Conservation (phyloP, 2,113 vertebrate species). For the Tricholaema leucomelas region DNA sequence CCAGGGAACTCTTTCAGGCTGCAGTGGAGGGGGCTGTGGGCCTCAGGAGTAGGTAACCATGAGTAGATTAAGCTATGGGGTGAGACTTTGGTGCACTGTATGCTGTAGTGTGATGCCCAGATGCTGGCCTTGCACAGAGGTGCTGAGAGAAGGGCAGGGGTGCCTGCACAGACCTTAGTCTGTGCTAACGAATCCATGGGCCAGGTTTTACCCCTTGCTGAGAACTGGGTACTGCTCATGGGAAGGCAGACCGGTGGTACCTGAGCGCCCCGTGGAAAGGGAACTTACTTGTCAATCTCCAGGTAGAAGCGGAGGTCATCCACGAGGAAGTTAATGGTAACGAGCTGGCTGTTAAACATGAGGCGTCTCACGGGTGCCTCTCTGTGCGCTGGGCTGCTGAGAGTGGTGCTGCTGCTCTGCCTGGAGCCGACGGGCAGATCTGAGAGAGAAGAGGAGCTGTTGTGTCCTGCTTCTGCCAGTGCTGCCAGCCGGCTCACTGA, state of each 20-base stretch:
- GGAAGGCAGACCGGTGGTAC: not conserved
- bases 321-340: conserved; percentile 62
- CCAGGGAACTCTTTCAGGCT: not conserved
- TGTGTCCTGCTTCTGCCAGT: not conserved
- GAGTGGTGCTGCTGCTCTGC: accelerated
- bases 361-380: conserved; percentile 12
- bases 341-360: conserved; percentile 33
- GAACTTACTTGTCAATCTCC: conserved; percentile 74
- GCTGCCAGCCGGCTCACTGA: not conserved
- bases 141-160: not conserved
- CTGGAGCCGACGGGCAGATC: not conserved
- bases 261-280: not conserved
- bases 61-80: not conserved
- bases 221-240: not conserved
- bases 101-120: not conserved
- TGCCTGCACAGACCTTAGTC: not conserved
- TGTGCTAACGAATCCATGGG: not conserved
- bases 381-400: not conserved
- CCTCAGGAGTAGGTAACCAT: not conserved
- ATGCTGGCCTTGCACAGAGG: not conserved
- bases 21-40: not conserved
- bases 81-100: not conserved
- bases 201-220: not conserved
- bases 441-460: conserved; percentile 3
- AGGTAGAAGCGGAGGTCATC: conserved; percentile 72